Percentiles rank a stretch among this genome's conserved stretches.
phyloP scores from a whole-genome alignment of 1,140 invertebrate species.

The Drosophila biarmipes region DNA sequence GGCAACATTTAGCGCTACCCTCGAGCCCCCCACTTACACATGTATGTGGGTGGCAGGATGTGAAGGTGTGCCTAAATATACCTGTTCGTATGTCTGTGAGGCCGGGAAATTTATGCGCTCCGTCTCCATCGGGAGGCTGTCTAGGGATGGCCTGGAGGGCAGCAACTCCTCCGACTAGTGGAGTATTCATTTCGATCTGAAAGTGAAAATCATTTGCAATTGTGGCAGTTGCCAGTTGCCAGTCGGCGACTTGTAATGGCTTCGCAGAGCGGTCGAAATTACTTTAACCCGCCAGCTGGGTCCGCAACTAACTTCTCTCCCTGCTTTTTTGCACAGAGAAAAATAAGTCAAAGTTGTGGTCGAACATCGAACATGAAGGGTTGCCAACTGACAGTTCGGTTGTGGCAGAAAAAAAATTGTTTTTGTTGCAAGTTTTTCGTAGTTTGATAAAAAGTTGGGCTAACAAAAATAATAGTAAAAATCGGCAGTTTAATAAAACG shows the following conservation, averaged over 20 bases:
- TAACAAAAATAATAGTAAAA: too few species aligned
- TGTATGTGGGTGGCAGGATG: constrained; percentile 42
- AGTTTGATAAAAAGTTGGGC: too few species aligned
- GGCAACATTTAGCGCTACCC: constrained; percentile 75
- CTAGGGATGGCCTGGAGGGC: neutral
- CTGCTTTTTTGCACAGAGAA: constrained; percentile 3
- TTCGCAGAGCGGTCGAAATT: constrained; percentile 75
- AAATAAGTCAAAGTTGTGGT: neutral
- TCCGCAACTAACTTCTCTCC: constrained; percentile 6
- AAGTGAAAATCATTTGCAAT: constrained; percentile 83
- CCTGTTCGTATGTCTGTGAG: constrained; percentile 24
- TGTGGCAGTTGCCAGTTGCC: constrained; percentile 63
- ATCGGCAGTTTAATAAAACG: too few species aligned
- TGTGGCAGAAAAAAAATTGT: neutral
- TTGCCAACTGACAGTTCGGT: neutral
- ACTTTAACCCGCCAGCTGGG: constrained; percentile 66
- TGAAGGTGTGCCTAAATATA: constrained; percentile 49
- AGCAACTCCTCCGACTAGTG: constrained; percentile 53
- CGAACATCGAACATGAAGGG: neutral
- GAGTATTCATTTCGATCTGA: constrained; percentile 78
- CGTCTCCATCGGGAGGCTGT: constrained; percentile 32
- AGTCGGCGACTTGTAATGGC: constrained; percentile 64
- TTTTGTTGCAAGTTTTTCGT: neutral
- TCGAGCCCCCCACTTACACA: constrained; percentile 4
- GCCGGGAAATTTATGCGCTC: constrained; percentile 45